Conservation (phyloP, 2,113 vertebrate species). For the Onychostoma macrolepis region DNA sequence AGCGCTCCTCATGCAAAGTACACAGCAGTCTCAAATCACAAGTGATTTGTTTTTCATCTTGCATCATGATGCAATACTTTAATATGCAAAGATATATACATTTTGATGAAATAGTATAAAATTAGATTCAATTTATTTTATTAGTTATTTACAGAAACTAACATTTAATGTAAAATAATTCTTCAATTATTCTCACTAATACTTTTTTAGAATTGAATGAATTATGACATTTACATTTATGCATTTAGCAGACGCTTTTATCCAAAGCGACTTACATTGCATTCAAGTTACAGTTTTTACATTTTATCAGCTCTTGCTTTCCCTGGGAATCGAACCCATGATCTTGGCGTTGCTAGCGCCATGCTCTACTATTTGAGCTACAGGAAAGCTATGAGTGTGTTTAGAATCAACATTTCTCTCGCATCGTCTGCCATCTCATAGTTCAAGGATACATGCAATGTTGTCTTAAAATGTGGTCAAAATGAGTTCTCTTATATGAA, state of each 20-base stretch:
- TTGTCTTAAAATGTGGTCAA: neutral
- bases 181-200: neutral
- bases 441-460: neutral
- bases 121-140: neutral
- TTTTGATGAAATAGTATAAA: neutral
- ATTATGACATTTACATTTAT: no score
- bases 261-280: no score
- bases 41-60: neutral
- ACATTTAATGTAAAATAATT: no score
- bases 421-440: neutral
- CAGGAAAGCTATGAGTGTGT: no score
- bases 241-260: no score
- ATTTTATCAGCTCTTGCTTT: no score
- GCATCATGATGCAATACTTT: neutral
- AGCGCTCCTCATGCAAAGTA: neutral
- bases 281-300: no score
- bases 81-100: neutral
- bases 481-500: neutral
- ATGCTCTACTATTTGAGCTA: no score
- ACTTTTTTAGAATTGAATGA: neutral
- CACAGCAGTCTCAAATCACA: neutral
- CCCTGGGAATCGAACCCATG: no score
- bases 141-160: no score
- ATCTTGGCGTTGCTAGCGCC: no score
- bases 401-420: neutral